Base-by-base conservation (phyloP, 2,113 vertebrate genomes). In the Ceyx margarethae region DNA sequence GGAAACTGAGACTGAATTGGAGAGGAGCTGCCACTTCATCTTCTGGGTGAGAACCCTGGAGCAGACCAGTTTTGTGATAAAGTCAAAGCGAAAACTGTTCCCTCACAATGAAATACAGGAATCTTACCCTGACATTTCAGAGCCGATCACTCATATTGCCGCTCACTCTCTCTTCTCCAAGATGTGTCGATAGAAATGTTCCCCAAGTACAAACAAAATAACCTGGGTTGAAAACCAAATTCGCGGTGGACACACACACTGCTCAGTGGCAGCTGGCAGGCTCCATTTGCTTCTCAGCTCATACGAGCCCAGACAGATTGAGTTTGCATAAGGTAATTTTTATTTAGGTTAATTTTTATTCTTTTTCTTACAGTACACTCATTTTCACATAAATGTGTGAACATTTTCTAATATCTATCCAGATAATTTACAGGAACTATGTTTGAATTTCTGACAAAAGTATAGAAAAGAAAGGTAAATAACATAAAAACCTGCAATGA, bases 71-170 rank as follows among this genome's bases (percentile, higher is more conserved):
- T 94, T 93, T 73, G 91, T 1, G 25, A 85, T 80, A 69, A 93
- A 93, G 87, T 57, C 81, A 96, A 93, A 96, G 89, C 89, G 94
- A 96, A 96, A 81, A 93, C 40, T 45, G 83, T 87, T 87, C 89
- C 83, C 87, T 78, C 2, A 12, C 37, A 73, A 2, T 6, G 66
- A 93, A 85, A 62, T 75, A 62, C 28, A 43, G 94, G 91, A 94
- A 95, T 92, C 91, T 95, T 91, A 95, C 73, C 46, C 93, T 95
- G 94, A 94, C 90, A 95, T 95, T 95, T 96, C 61, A 94, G 61
- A 46, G 64, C 16, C 61, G 61, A 92, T 94, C 84, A 40, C 66
- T 95, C 89, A 62, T 62, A 83, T 45, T 51, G 68, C 83, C 58
- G 51, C 77, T 74, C 12, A 0, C 51, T 77, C 86, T 33, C 66